Base-by-base conservation (phyloP, 2,888 invertebrate genomes). In the Spicauda simplicius region DNA sequence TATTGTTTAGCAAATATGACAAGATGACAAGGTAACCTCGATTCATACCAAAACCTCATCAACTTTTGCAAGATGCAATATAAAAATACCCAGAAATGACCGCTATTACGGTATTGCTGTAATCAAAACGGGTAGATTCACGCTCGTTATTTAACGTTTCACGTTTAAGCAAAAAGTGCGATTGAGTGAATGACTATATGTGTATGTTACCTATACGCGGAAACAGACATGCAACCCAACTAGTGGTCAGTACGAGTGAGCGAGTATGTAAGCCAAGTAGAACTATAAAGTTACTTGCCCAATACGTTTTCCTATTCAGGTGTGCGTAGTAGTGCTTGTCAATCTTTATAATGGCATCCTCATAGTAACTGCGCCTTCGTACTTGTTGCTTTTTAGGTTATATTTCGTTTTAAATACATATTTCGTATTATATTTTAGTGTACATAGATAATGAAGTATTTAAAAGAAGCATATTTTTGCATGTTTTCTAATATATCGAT, bases 141-240 rank as follows among this genome's bases (percentile, higher is more conserved):
- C 16, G 61, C 19, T 62, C 33, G 53, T 61, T 62, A 60, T 66
- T 60, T 59, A 59, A 54, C 65, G 54, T 54, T 66, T 66, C 55
- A 45, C 48, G 33, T 55, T 5, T 41, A 30, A 41, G 33, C 60
- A 66, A 66, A 66, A 66, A 66, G 57, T 52, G 25, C 53, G 58
- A 65, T 45, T 58, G 25, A 37, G 33, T 41, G 58, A 59, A 59
- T 54, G 58, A 54, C 25, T 30, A 53, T 48, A 57, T 41, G 57
- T 58, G 52, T 37, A 48, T 56, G 58, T 65, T 65, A 65, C 59
- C 65, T 65, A 59, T 54, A 65, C 59, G 59, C 66, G 66, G 66
- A 66, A 66, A 66, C 66, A 60, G 64, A 58, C 54, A 66, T 60
- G 66, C 66, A 66, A 66, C 59, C 59, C 54, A 62, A 30, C 63